Evolutionary conservation across 2,113 vertebrate genomes (phyloP), one percentile per base, ranked within the genome.

Genomic region (Lamprotornis superbus): DNA sequence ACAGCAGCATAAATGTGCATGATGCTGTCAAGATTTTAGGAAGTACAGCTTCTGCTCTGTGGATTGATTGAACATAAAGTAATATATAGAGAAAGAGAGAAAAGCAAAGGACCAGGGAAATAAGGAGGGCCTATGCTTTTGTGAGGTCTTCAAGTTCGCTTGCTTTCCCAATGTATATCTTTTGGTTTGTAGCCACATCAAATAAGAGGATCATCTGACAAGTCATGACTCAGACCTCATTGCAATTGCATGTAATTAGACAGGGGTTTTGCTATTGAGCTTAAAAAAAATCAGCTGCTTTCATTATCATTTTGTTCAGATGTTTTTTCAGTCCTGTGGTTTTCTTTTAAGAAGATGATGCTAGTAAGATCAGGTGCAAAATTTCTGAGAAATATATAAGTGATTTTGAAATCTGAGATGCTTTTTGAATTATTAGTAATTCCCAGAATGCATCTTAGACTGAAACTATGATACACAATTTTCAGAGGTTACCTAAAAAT

Each of bases 141-240:
- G 17, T 82, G 67, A 94, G 22, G 23, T 80, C 59, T 88, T 80
- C 20, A 18, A 23, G 55, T 89, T 89, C 4, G 3, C 39, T 90
- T 89, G n/a, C 39, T 85, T 90, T 91, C 57, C 60, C 33, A 15
- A 0, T 40, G 37, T 57, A 49, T n/a, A 79, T 67, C 40, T 93
- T 73, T 79, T 87, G 65, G 44, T 93, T 91, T 86, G 55, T 80
- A 88, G 89, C 84, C 82, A 70, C 94, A 88, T 86, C 70, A 83
- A 59, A 60, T 35, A 93, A 61, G 40, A 83, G 25, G 20, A 87
- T 87, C 93, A 83, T 68, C 74, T 95, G 84, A 87, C 67, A 76
- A 90, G 74, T 69, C 59, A 37, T 73, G 61, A 91, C 74, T 95
- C 87, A 76, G 46, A 60, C 30, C 44, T 71, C 49, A 35, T 60